Percentiles rank a stretch among this genome's conserved stretches.
Evolutionary conservation across 2,797 vertebrate genomes (phyloP).

Genomic region (Carcharodon carcharias): DNA sequence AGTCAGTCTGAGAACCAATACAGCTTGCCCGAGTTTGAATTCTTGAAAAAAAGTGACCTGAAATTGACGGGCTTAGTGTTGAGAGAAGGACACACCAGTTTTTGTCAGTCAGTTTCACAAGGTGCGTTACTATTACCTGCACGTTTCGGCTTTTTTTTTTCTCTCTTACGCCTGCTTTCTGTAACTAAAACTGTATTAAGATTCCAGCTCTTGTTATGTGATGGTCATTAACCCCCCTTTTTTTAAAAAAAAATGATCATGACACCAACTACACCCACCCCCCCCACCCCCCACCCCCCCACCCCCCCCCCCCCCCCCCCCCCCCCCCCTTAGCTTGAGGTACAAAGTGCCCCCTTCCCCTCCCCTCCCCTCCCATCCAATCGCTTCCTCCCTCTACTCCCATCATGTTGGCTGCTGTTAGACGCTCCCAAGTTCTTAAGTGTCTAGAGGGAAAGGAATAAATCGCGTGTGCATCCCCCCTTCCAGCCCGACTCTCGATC

Average conservation of each 20-base stretch:
- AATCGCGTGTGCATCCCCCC: background rate
- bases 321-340: background rate
- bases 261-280: background rate
- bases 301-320: no score
- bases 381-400: no score
- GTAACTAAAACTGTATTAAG: background rate
- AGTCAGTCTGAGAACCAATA: slow-evolving; percentile 8
- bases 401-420: background rate
- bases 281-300: no score
- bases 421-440: background rate
- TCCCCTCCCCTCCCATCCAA: background rate
- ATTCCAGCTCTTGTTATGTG: background rate
- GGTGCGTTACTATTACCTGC: slow-evolving; percentile 28
- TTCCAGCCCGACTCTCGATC: background rate
- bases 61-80: slow-evolving; percentile 9
- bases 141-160: background rate
- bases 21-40: background rate
- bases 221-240: background rate
- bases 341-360: background rate
- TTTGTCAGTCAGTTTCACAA: slow-evolving; percentile 13
- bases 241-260: background rate
- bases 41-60: slow-evolving; percentile 5
- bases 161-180: background rate
- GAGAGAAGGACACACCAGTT: background rate
- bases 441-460: background rate